These are phyloP conservation scores for Heliothis virescens DNA, from an alignment of 1,140 invertebrate species.

Conservation along the genomic window DNA sequence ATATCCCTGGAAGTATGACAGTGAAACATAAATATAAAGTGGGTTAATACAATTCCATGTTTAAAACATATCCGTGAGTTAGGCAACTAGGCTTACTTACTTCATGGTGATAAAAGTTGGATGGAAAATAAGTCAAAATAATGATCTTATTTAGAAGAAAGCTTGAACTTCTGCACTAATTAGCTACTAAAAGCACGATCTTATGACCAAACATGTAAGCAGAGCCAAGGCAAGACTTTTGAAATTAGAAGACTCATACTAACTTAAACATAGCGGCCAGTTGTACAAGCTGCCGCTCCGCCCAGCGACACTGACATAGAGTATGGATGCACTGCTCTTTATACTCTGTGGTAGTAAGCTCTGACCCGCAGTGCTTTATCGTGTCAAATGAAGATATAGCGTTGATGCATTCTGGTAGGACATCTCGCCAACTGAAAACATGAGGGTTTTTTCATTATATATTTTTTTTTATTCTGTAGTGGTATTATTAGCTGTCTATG, in stretches of 20 bases:
- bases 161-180: no score
- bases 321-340: conserved; percentile 72
- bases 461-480: neutral
- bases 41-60: no score
- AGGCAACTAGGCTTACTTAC: no score
- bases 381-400: conserved; percentile 58
- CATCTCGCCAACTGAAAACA: conserved; percentile 73
- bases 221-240: no score
- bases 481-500: neutral
- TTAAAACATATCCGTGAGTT: no score
- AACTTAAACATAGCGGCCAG: conserved; percentile 79
- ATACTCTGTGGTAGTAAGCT: conserved; percentile 67
- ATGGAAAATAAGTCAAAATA: no score
- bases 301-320: conserved; percentile 75
- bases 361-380: conserved; percentile 71
- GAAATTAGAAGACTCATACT: conserved; percentile 29
- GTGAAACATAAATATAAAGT: conserved; percentile 14
- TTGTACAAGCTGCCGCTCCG: conserved; percentile 72
- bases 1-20: conserved; percentile 67
- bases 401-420: conserved; percentile 73
- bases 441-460: neutral
- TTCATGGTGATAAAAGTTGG: no score
- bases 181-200: no score
- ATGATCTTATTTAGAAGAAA: no score
- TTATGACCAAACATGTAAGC: no score